Evolutionary conservation across 2,888 invertebrate species (phyloP).

Genomic region (Cerceris ruficornis): DNA sequence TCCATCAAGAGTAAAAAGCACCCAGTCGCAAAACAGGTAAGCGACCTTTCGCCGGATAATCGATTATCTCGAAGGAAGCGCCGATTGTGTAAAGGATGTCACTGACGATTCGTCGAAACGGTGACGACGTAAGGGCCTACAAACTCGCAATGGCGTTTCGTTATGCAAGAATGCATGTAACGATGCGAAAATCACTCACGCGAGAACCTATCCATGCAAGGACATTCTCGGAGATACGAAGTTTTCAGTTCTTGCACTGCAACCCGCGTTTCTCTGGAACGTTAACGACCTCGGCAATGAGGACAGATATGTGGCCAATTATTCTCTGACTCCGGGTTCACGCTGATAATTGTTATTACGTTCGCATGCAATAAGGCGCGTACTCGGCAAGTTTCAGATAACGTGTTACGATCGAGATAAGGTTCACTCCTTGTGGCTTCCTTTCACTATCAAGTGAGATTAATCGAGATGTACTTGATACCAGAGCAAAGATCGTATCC

Average conservation of each 20-base stretch:
- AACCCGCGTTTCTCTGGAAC: conserved; percentile 49
- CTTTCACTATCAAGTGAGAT: conserved; percentile 41
- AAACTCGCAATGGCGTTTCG: conserved; percentile 47
- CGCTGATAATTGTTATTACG: conserved; percentile 39
- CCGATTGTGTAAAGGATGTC: conserved; percentile 64
- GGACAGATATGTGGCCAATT: conserved; percentile 59
- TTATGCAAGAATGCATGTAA: conserved; percentile 55
- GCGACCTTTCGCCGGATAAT: conserved; percentile 55
- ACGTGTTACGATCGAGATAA: conserved; percentile 40
- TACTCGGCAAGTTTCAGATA: conserved; percentile 19
- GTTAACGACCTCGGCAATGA: conserved; percentile 65
- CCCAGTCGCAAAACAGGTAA: neutral
- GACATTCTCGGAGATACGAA: conserved; percentile 53
- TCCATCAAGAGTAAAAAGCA: neutral
- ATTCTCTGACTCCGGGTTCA: conserved; percentile 2
- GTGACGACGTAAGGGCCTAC: conserved; percentile 15
- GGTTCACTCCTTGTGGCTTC: conserved; percentile 19
- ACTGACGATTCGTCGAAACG: conserved; percentile 52
- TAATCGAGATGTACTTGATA: neutral
- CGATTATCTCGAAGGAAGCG: conserved; percentile 51
- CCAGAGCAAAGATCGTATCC: too few relatives aligned
- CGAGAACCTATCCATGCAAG: conserved; percentile 63
- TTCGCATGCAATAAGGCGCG: conserved; percentile 10
- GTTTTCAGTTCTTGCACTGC: conserved; percentile 52
- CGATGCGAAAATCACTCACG: conserved; percentile 67